These are phyloP conservation scores for Phlogophora meticulosa DNA, from an alignment of 2,888 invertebrate genomes.

Conservation along the genomic window DNA sequence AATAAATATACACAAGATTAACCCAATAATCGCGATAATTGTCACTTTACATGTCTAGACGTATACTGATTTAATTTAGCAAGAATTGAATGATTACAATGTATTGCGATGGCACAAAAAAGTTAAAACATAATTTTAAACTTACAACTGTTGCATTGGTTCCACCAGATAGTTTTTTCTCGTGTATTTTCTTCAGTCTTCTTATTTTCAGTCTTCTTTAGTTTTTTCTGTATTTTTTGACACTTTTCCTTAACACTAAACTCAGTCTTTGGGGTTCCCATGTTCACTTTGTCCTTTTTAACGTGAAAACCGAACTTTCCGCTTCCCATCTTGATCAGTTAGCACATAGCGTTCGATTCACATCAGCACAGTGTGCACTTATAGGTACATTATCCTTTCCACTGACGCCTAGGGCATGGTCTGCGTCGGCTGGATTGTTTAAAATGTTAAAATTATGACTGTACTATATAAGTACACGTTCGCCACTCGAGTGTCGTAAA, in stretches of 20 bases:
- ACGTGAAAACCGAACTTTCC: conserved; percentile 85
- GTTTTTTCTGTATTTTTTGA: conserved; percentile 87
- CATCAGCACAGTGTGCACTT: conserved; percentile 60
- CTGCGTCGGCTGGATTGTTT: conserved; percentile 69
- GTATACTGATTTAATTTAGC: conserved; percentile 10
- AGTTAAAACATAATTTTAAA: conserved; percentile 60
- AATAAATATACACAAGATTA: conserved; percentile 46
- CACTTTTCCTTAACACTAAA: conserved; percentile 89
- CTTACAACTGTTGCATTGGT: conserved; percentile 89
- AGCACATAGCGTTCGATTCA: conserved; percentile 70
- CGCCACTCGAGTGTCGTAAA: conserved; percentile 82
- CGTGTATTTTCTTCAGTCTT: conserved; percentile 84
- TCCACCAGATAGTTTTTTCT: conserved; percentile 90
- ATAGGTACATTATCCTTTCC: conserved; percentile 73
- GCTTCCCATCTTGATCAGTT: conserved; percentile 85
- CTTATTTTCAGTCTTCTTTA: conserved; percentile 88
- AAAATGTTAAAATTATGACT: conserved; percentile 75
- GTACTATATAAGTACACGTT: conserved; percentile 75
- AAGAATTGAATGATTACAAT: conserved; percentile 30
- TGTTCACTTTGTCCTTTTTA: conserved; percentile 86
- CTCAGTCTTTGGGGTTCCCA: conserved; percentile 82
- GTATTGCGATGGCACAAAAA: conserved; percentile 19
- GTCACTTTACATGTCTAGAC: conserved; percentile 27
- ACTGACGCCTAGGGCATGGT: conserved; percentile 72
- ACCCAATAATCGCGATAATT: conserved; percentile 41